phyloP scores from a whole-genome alignment of 2,797 vertebrate genomes.

The Acomys russatus region DNA sequence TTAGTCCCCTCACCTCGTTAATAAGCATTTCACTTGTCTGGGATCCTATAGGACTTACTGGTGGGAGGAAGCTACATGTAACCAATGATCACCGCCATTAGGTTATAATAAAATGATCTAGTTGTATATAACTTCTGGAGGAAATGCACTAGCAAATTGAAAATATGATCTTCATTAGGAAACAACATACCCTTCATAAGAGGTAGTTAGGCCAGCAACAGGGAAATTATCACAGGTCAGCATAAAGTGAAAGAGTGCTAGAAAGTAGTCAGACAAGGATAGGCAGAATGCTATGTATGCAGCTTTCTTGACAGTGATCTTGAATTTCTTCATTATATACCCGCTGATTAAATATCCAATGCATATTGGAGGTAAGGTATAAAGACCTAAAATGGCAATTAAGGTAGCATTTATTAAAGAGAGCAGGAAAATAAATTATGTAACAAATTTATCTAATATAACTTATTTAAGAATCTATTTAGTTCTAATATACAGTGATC shows the following conservation, averaged over 20 bases:
- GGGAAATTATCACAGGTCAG: constrained; percentile 91
- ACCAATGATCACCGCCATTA: neutral
- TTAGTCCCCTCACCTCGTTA: neutral
- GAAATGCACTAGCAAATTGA: constrained; percentile 14
- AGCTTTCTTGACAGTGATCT: constrained; percentile 90
- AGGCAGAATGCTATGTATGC: constrained; percentile 91
- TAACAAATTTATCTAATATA: neutral
- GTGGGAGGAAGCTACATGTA: neutral
- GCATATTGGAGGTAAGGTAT: constrained; percentile 90
- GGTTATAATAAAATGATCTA: constrained; percentile 16
- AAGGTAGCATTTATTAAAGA: constrained; percentile 50
- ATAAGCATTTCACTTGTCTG: neutral
- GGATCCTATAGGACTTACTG: neutral
- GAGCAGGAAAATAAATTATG: constrained; percentile 9
- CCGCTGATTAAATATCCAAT: constrained; percentile 92
- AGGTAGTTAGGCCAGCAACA: constrained; percentile 91
- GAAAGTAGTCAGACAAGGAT: constrained; percentile 89
- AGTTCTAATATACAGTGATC: neutral
- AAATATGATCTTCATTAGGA: neutral
- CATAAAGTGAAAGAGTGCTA: constrained; percentile 89
- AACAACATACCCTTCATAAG: constrained; percentile 91
- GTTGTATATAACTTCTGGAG: neutral
- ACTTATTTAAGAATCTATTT: neutral
- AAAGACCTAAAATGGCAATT: constrained; percentile 87
- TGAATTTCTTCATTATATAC: constrained; percentile 93